Base-by-base conservation (phyloP, 2,888 invertebrate species). In the Drosophila testacea region DNA sequence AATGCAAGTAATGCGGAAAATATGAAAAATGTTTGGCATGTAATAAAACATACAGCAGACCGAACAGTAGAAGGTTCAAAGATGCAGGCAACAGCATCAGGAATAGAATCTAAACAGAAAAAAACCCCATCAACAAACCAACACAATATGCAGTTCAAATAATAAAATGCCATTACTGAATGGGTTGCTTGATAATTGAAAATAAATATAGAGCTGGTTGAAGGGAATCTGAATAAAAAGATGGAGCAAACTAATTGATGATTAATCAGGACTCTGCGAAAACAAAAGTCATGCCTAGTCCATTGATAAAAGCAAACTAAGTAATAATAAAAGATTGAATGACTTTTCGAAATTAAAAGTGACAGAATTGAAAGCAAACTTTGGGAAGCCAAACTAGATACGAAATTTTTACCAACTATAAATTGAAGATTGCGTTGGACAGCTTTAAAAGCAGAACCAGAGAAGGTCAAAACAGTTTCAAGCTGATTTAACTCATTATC, bases 1-100 rank as follows among this genome's bases (percentile, higher is more conserved):
- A 77, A 79, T 82, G 77, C 87, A 83, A 85, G 81, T 81, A 88
- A 88, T 89, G 87, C 83, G 85, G 81, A 89, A 86, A 78, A 84
- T 83, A 81, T 81, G 81, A 83, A 83, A 85, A 85, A 89, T 84
- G 82, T 78, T 85, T 87, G 80, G 76, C 77, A 82, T 79, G 81
- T 81, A 78, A 73, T 77, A 74, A 76, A 77, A 76, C 69, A 79
- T 71, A 73, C 79, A 72, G 70, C 67, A 54, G 41, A 56, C 57
- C 57, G 28, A 41, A 27, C 11, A 27, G 39, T 9, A 57, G 71
- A 67, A 74, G 63, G 52, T 77, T 57, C 69, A 71, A 68, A 50
- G 55, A 69, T 61, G 62, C 59, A 65, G 57, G 62, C 68, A 60
- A 44, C 57, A 62, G 39, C 59, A 63, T 54, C 16, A 61, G 4